These are phyloP conservation scores for Petrophora chlorosata DNA, from an alignment of 2,888 invertebrate genomes.

Conservation along the genomic window DNA sequence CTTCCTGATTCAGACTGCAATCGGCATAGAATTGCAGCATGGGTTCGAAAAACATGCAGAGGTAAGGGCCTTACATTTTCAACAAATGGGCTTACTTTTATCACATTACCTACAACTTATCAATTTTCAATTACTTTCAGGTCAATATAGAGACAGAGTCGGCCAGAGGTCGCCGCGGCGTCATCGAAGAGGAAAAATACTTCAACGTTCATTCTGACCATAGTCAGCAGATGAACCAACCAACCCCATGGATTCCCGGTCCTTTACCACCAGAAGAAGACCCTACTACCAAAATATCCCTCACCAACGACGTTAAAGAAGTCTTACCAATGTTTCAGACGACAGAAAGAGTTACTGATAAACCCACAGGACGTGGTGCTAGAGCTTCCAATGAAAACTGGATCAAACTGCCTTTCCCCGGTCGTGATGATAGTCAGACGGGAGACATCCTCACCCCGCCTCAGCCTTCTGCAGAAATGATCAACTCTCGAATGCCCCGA, in stretches of 20 bases:
- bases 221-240: constrained; percentile 53
- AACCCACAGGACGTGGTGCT: constrained; percentile 84
- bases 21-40: constrained; percentile 51
- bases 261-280: constrained; percentile 67
- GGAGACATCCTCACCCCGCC: constrained; percentile 80
- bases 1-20: constrained; percentile 36
- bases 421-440: constrained; percentile 57
- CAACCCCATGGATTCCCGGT: constrained; percentile 72
- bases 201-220: constrained; percentile 63
- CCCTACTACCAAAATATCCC: constrained; percentile 71
- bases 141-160: constrained; percentile 53
- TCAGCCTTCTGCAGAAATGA: constrained; percentile 79
- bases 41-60: constrained; percentile 47
- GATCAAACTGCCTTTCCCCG: constrained; percentile 84
- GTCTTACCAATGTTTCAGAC: constrained; percentile 63
- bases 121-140: constrained; percentile 40
- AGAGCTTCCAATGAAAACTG: constrained; percentile 85
- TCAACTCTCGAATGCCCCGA: constrained; percentile 84
- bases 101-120: too few species aligned
- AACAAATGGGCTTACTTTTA: too few species aligned
- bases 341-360: constrained; percentile 74
- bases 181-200: constrained; percentile 78
- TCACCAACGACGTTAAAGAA: constrained; percentile 65
- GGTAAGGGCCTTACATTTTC: constrained; percentile 25
- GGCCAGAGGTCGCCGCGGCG: constrained; percentile 68